phyloP scores from a whole-genome alignment of 2,888 invertebrate genomes.

The Drosophila greeni region DNA sequence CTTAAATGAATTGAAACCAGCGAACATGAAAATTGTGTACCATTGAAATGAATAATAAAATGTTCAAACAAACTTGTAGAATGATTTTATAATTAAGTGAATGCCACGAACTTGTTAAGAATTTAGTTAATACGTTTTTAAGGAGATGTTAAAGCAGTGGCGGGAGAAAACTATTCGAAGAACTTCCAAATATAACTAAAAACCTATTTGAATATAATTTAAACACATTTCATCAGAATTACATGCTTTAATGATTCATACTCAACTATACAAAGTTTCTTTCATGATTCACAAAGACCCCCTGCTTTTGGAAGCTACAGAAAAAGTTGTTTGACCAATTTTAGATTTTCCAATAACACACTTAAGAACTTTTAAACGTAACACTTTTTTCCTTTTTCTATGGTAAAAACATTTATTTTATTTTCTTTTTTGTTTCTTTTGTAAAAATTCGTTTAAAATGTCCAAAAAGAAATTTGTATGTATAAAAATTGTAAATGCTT shows the following conservation, averaged over 20 bases:
- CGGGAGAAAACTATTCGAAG: too few species aligned
- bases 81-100: background rate
- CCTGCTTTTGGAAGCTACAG: too few species aligned
- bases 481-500: constrained; percentile 18
- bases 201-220: background rate
- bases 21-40: constrained; percentile 44
- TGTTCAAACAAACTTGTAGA: constrained; percentile 22
- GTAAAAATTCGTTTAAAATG: constrained; percentile 33
- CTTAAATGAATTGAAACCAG: constrained; percentile 25
- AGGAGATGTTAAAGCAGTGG: background rate
- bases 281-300: too few species aligned
- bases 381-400: background rate
- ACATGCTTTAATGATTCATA: background rate
- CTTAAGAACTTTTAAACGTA: background rate
- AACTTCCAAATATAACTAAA: too few species aligned
- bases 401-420: constrained; percentile 5
- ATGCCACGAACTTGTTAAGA: background rate
- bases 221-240: background rate
- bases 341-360: background rate
- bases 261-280: background rate
- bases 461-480: constrained; percentile 27
- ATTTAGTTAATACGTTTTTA: background rate
- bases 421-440: constrained; percentile 13
- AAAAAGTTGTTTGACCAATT: background rate
- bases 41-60: constrained; percentile 40